phyloP scores from a whole-genome alignment of 2,888 invertebrate species.

The Heteropelma amictum region DNA sequence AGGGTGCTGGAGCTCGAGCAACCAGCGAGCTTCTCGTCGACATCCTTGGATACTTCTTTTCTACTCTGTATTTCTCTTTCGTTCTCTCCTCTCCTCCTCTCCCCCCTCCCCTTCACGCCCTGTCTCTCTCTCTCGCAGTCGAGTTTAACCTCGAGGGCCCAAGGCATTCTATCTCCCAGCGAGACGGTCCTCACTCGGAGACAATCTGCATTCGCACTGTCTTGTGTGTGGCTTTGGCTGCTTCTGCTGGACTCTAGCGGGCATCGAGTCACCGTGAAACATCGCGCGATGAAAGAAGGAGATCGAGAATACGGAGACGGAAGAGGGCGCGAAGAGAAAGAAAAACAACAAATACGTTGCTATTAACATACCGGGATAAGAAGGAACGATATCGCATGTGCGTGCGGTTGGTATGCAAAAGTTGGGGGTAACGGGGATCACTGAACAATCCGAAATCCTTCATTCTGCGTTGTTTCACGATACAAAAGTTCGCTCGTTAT shows the following conservation, averaged over 20 bases:
- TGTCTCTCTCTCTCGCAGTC: neutral
- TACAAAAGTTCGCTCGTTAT: too few relatives aligned
- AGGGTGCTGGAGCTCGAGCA: conserved; percentile 43
- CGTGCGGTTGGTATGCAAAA: neutral
- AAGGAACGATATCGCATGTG: conserved; percentile 12
- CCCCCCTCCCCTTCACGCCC: too few relatives aligned
- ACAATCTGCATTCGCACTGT: conserved; percentile 68
- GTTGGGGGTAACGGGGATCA: neutral
- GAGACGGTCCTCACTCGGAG: conserved; percentile 55
- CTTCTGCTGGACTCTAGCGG: conserved; percentile 32
- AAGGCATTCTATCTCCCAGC: conserved; percentile 47
- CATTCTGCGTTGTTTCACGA: too few relatives aligned
- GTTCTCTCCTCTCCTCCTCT: conserved; percentile 16
- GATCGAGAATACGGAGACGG: conserved; percentile 35
- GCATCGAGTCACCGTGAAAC: neutral
- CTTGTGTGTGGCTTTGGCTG: conserved; percentile 24
- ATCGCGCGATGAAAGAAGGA: conserved; percentile 40
- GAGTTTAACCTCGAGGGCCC: conserved; percentile 24
- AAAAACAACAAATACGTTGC: conserved; percentile 26
- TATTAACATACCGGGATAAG: conserved; percentile 42
- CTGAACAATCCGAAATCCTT: neutral
- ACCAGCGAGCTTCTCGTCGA: conserved; percentile 43
- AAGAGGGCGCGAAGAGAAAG: conserved; percentile 41
- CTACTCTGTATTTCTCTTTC: conserved; percentile 20
- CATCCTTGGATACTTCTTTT: conserved; percentile 45